Conservation (phyloP, 2,113 vertebrate species). For the Cebus imitator region DNA sequence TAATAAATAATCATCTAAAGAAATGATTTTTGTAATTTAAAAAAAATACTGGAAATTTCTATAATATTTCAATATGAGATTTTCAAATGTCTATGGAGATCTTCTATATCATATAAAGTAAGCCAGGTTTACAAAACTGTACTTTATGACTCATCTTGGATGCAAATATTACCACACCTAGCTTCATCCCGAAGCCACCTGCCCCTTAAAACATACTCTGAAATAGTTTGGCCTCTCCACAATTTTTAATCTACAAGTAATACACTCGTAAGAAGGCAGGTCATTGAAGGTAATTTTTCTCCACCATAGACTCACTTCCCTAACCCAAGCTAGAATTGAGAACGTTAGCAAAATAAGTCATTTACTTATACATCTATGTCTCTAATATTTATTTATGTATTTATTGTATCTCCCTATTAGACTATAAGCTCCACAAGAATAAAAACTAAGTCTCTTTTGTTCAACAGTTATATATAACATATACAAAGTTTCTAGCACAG, state of each 20-base stretch:
- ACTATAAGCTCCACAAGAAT: background rate
- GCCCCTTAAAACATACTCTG: background rate
- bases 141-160: slow-evolving; percentile 1
- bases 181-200: background rate
- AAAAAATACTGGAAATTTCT: slow-evolving; percentile 26
- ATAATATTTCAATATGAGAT: background rate
- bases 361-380: background rate
- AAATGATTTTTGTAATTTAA: background rate
- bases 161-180: background rate
- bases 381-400: background rate
- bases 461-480: background rate
- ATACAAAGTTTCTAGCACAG: background rate
- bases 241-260: slow-evolving; percentile 37
- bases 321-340: background rate
- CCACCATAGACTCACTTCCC: background rate
- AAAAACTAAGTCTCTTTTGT: background rate
- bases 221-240: background rate
- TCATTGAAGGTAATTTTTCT: background rate
- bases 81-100: background rate
- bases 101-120: background rate
- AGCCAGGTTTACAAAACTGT: background rate
- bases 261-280: background rate
- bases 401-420: slow-evolving; percentile 5
- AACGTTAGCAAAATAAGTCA: background rate
- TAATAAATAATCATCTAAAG: background rate